Evolutionary conservation across 2,113 vertebrate species (phyloP), one percentile per base, ranked within the genome.

Genomic region (Vidua macroura): DNA sequence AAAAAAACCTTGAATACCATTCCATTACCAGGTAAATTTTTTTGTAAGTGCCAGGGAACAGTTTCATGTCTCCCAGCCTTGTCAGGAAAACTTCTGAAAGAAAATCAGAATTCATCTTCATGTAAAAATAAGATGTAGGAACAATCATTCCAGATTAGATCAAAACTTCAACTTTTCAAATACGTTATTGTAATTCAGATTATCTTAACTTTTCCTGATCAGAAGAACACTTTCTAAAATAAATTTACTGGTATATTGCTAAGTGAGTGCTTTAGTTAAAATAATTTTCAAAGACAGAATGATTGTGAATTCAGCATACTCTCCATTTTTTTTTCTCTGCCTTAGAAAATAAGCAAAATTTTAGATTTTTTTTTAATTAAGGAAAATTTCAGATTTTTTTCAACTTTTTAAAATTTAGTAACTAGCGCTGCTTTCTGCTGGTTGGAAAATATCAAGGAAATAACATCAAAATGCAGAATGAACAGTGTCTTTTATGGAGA

Each of bases 251-350:
- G 10, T 31, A 5, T 44, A 63, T 13, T 55, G 14, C 5, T 63
- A 85, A 55, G 30, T 51, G 15, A 7, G 0, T 33, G 44, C 16
- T 64, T 62, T 33, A 13, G 4, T 66, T 33, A 66, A 74, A 92
- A 69, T 33, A 74, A 56, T 53, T 83, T 73, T 62, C 83, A 53
- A 53, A 74, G 55, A 48, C 1, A 67, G 4, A 74, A 56, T 48
- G 3, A 27, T 43, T 55, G 7, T 23, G 37, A 82, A 87, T 68
- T 76, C 5, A 60, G 39, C 13, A 39, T 7, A 63, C 51, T 15
- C 3, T 51, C 9, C 3, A 1, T 18, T 41, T 35, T 23, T 55
- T 30, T 44, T 60, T 30, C 8, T 35, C 35, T 13, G 0, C 2
- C 33, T 30, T 44, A 84, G 31, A 62, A 86, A 83, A 69, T 5